These are phyloP conservation scores for Gibbula magus DNA, from an alignment of 2,888 invertebrate species.

Conservation along the genomic window DNA sequence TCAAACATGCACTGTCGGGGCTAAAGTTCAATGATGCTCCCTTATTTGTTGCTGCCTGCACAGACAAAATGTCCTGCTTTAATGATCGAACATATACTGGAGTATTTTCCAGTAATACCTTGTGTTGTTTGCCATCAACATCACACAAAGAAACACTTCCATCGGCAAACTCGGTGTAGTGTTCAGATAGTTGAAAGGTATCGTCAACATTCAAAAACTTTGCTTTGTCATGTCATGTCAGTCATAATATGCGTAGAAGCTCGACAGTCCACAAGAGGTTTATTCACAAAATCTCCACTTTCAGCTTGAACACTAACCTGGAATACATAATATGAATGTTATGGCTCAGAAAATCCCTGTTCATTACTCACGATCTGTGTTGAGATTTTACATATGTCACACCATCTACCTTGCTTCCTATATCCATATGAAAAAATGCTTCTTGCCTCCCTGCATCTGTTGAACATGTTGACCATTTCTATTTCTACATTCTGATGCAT, in stretches of 20 bases:
- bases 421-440: neutral
- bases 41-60: slow-evolving; percentile 40
- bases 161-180: slow-evolving; percentile 46
- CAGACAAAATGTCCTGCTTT: slow-evolving; percentile 44
- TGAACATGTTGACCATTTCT: neutral
- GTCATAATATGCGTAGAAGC: slow-evolving; percentile 41
- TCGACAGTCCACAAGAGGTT: slow-evolving; percentile 37
- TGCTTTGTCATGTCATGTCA: slow-evolving; percentile 33
- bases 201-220: slow-evolving; percentile 35
- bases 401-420: neutral
- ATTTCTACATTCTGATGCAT: neutral
- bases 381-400: neutral
- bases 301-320: neutral
- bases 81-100: slow-evolving; percentile 39
- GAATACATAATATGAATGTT: neutral
- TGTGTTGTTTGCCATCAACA: slow-evolving; percentile 3
- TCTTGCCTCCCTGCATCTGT: neutral
- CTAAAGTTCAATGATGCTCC: slow-evolving; percentile 35
- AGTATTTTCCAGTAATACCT: slow-evolving; percentile 35
- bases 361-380: neutral
- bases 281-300: neutral
- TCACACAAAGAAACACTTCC: slow-evolving; percentile 33
- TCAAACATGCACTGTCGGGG: slow-evolving; percentile 23
- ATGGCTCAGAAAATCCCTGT: neutral
- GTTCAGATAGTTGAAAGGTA: slow-evolving; percentile 32